A percentile compares a stretch with the other conserved stretches of the same genome.
These are phyloP conservation scores for Panthera tigris DNA, from an alignment of 2,113 vertebrate species.

Conservation along the genomic window DNA sequence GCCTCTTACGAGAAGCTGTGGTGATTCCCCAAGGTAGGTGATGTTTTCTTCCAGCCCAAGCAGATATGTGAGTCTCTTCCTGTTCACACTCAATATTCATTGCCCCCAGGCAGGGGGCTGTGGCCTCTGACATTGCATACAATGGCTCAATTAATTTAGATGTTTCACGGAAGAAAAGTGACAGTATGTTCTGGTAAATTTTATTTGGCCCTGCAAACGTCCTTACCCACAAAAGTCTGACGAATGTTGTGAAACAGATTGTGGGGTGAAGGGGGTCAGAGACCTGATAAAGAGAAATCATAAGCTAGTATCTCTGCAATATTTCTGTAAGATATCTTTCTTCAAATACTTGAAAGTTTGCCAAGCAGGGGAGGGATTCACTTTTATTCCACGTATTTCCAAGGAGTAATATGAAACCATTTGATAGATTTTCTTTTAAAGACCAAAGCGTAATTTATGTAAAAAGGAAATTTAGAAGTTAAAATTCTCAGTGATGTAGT, in stretches of 20 bases:
- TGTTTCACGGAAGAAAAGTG: not conserved
- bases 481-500: not conserved
- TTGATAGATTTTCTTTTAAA: not conserved
- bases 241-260: not conserved
- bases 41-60: not conserved
- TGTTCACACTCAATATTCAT: not conserved
- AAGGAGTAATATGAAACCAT: not conserved
- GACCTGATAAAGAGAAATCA: not conserved
- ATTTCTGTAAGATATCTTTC: not conserved
- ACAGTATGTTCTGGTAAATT: not conserved
- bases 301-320: not conserved
- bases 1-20: not conserved
- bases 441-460: not conserved
- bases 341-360: conserved; percentile 6
- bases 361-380: not conserved
- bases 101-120: rapidly evolving
- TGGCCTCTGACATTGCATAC: not conserved
- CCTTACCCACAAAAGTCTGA: not conserved
- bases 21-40: not conserved
- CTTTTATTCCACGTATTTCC: not conserved
- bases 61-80: not conserved
- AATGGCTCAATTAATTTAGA: not conserved
- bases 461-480: not conserved
- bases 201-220: not conserved
- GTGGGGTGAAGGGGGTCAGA: not conserved